Base-by-base conservation (phyloP, 2,113 vertebrate species). In the Ploceus nigricollis region DNA sequence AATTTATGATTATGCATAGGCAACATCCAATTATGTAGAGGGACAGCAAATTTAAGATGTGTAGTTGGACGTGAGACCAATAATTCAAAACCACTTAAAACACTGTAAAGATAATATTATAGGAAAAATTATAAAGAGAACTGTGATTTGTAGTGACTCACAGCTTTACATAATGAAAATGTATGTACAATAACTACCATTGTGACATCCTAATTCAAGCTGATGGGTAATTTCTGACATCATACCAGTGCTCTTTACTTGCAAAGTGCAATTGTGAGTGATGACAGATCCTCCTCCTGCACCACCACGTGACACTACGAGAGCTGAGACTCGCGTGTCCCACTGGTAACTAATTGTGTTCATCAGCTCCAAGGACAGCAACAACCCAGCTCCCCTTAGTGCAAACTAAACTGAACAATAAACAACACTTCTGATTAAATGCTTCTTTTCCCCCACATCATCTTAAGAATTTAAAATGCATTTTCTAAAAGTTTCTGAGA, bases 281-380 rank as follows among this genome's bases (percentile, higher is more conserved):
- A 5, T 16, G 18, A 8, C 63, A 91, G 70, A 31, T 23, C 27
- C 66, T 42, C 20, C 70, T 71, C 14, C 53, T 82, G 65, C 63
- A 58, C 13, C 4, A 28, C 1, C 50, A 72, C 0, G 1, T 27
- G 53, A 8, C 70, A 6, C 18, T 54, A 69, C 4, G 10, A 73
- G 64, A 19, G 35, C 72, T 14, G 40, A 61, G 31, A 20, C 27
- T 20, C 1, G 11, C 2, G 9, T 6, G 39, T 53, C 73, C 45
- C 47, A 19, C 45, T 40, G 72, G 25, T 24, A 80, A 19, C 21
- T 31, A 6, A 57, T 6, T 20, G 37, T 42, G 39, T 11, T 33
- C 8, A 1, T 3, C 50, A 33, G 35, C 28, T 65, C 17, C 4
- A 66, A 54, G 56, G 63, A 23, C 35, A 90, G 71, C 60, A 58